Evolutionary conservation across 2,888 invertebrate genomes (phyloP).

Genomic region (Campaea margaritaria): DNA sequence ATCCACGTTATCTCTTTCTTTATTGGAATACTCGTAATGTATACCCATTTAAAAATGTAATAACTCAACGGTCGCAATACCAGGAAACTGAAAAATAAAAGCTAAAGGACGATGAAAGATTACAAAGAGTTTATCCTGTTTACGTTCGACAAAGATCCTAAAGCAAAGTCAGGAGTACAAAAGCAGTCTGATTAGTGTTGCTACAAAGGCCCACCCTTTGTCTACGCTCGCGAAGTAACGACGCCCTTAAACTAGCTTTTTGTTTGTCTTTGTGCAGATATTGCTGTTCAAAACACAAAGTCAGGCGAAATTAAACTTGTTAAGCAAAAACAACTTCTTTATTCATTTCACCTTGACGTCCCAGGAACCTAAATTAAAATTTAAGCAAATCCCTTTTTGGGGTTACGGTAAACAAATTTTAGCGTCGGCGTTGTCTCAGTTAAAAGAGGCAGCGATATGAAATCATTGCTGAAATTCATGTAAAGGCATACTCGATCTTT

Average conservation of each 20-base stretch:
- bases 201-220: slow-evolving; percentile 31
- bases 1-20: too few relatives aligned
- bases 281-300: slow-evolving; percentile 34
- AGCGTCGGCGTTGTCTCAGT: slow-evolving; percentile 30
- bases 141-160: slow-evolving; percentile 6
- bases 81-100: too few relatives aligned
- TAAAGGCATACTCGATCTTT: too few relatives aligned
- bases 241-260: slow-evolving; percentile 29
- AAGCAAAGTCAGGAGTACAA: slow-evolving; percentile 31
- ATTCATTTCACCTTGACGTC: slow-evolving; percentile 60
- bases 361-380: slow-evolving; percentile 64
- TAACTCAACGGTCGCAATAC: too few relatives aligned
- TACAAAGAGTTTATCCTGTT: background rate
- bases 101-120: too few relatives aligned
- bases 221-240: slow-evolving; percentile 29
- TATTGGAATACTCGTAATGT: too few relatives aligned
- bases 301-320: slow-evolving; percentile 58
- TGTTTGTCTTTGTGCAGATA: slow-evolving; percentile 37
- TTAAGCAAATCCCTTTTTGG: slow-evolving; percentile 62
- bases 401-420: slow-evolving; percentile 55
- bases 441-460: slow-evolving; percentile 27
- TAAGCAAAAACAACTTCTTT: slow-evolving; percentile 60
- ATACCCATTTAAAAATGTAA: too few relatives aligned
- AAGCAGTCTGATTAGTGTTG: slow-evolving; percentile 32
- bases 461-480: too few relatives aligned